Evolutionary conservation across 2,797 vertebrate species (phyloP), one percentile per base, ranked within the genome.

Genomic region (Enteromius anoplus): DNA sequence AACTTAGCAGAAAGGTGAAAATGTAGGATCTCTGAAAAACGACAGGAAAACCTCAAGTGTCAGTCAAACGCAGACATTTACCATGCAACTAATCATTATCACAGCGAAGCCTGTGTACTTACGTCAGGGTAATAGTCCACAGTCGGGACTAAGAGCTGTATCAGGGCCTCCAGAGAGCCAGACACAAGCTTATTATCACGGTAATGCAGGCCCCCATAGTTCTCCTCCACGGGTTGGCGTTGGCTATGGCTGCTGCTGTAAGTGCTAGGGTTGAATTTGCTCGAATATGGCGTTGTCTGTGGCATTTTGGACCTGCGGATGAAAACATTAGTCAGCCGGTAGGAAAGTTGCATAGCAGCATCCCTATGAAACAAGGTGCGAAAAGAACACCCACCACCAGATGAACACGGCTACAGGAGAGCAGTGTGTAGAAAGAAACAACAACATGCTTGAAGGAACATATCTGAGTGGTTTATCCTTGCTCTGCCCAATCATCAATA

Each of bases 111-210:
- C 34, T 1, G 15, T 26, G 15, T 51, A 84, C 97, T 93, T 94
- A 99, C 98, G 53, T 99, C 98, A 0, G 98, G 98, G 85, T 98
- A 98, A 91, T 99, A 99, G 91, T 99, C 97, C 60, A 98, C 95
- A 0, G 93, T 98, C 26, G 98, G 98, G 58, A 99, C 97, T 80
- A 99, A 93, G 91, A 98, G 97, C 91, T 98, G 97, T 88, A 99
- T 98, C 80, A 99, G 94, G 3, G 97, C 97, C 93, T 99, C 98
- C 37, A 99, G 94, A 68, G 98, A 99, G 3, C 97, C 97, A 0
- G 97, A 98, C 4, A 98, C 95, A 84, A 99, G 93, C 86, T 95
- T 97, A 94, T 97, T 99, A 93, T 98, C 96, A 21, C 98, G 96
- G 92, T 97, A 99, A 91, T 92, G 96, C 91, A 99, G 92, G 40